Evolutionary conservation across 2,113 vertebrate species (phyloP).

Genomic region (Trichechus manatus): DNA sequence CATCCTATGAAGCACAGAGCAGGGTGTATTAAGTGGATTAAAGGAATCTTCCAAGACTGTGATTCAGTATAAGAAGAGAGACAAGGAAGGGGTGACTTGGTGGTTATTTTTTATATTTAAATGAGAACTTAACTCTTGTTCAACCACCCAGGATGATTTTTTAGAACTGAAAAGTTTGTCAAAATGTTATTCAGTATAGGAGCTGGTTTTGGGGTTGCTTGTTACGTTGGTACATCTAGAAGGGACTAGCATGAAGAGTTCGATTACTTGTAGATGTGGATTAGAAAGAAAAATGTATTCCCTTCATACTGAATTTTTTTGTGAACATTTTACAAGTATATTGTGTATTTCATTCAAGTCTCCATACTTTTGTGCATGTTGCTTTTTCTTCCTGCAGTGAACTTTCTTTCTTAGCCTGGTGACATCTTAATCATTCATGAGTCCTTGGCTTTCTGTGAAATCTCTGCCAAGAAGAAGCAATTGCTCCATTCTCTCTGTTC

Average conservation of each 20-base stretch:
- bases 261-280: not conserved
- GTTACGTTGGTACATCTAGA: not conserved
- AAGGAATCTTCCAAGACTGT: not conserved
- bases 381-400: not conserved
- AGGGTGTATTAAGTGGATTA: not conserved
- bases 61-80: not conserved
- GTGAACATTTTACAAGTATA: not conserved
- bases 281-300: not conserved
- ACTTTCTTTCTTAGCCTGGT: not conserved
- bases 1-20: not conserved
- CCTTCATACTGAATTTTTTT: not conserved
- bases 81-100: not conserved
- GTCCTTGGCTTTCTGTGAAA: not conserved
- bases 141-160: not conserved
- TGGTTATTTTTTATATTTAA: not conserved
- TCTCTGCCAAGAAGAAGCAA: not conserved
- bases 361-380: not conserved
- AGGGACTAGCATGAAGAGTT: not conserved
- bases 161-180: not conserved
- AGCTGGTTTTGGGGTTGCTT: not conserved
- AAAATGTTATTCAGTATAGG: not conserved
- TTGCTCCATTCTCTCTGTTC: not conserved
- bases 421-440: not conserved
- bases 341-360: not conserved
- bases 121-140: constrained; percentile 37